Evolutionary conservation across 2,113 vertebrate genomes (phyloP).

Genomic region (Erythrocercus mccallii): DNA sequence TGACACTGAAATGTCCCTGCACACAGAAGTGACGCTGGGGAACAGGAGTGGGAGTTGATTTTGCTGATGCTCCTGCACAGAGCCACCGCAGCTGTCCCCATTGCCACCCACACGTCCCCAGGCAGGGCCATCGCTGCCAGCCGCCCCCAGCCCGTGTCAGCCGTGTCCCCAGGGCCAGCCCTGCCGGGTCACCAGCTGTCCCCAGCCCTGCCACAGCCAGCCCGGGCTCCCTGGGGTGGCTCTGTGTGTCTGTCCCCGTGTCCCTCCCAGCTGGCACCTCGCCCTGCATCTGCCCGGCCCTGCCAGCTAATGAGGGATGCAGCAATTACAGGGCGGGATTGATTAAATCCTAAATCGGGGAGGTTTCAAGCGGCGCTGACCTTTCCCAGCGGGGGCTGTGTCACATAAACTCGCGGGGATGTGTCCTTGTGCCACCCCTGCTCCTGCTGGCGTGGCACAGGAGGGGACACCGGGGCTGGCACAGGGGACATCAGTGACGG

Average conservation of each 20-base stretch:
- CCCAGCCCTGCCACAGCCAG: background rate
- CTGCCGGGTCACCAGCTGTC: background rate
- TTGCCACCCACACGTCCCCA: background rate
- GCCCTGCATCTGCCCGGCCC: background rate
- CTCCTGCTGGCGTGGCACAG: accelerated
- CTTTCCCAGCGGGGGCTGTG: background rate
- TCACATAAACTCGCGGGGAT: accelerated
- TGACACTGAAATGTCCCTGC: background rate
- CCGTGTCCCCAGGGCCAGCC: background rate
- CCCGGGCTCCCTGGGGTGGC: accelerated
- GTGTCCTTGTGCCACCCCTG: background rate
- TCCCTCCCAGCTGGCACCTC: conserved; percentile 1
- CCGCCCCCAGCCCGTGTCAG: background rate
- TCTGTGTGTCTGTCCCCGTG: accelerated
- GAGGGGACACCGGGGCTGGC: background rate
- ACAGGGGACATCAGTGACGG: accelerated
- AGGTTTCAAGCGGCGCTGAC: background rate
- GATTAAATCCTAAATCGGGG: background rate
- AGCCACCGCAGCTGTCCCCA: background rate
- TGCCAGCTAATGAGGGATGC: background rate
- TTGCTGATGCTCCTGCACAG: background rate
- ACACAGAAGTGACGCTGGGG: accelerated
- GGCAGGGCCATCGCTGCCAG: background rate
- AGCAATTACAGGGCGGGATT: background rate
- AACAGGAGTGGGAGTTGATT: accelerated